A percentile compares a stretch with the other conserved stretches of the same genome.
These are phyloP conservation scores for Meriones unguiculatus DNA, from an alignment of 2,113 vertebrate genomes.

Conservation along the genomic window DNA sequence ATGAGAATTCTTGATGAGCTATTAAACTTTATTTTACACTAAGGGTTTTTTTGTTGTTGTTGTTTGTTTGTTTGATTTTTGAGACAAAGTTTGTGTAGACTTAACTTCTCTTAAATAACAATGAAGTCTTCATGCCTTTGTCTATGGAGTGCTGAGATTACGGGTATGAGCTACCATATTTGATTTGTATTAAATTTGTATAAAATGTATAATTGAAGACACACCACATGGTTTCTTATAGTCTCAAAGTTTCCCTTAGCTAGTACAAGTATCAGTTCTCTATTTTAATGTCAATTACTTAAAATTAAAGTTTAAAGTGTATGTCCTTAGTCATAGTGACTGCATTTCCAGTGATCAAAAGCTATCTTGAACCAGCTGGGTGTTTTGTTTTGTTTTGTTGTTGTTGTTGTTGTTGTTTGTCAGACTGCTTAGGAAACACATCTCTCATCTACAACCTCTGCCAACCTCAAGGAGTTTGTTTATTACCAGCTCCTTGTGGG, in stretches of 20 bases:
- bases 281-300: constrained; percentile 31
- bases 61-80: not conserved
- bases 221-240: not conserved
- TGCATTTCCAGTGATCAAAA: not conserved
- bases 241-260: not conserved
- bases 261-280: constrained; percentile 10
- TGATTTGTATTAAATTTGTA: not conserved
- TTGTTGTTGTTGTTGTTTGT: not conserved
- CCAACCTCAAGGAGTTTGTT: not conserved
- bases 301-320: constrained; percentile 26
- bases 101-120: not conserved
- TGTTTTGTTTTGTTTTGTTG: too few species aligned
- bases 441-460: not conserved
- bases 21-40: not conserved
- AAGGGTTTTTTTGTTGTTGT: not conserved
- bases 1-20: not conserved
- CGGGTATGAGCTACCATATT: not conserved
- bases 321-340: not conserved
- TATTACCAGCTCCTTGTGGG: not conserved
- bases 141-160: not conserved
- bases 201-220: constrained; percentile 16
- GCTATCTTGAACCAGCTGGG: not conserved
- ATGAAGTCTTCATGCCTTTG: not conserved
- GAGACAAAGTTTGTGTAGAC: not conserved
- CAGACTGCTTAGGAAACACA: not conserved